These are phyloP conservation scores for Malacosoma neustria DNA, from an alignment of 2,888 invertebrate genomes.

Conservation along the genomic window DNA sequence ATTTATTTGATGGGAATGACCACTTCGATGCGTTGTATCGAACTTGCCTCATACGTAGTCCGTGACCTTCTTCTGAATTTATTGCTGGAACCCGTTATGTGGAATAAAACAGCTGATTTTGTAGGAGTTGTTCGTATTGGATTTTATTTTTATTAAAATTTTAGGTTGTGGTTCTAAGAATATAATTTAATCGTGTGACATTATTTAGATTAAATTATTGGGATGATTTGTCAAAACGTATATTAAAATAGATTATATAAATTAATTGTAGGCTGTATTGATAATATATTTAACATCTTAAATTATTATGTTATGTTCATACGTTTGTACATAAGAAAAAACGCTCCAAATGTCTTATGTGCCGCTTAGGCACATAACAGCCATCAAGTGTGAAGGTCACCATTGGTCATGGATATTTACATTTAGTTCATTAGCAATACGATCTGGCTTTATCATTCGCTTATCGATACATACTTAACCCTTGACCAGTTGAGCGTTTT, in stretches of 20 bases:
- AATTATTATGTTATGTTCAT: too few relatives aligned
- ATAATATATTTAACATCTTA: too few relatives aligned
- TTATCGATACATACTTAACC: too few relatives aligned
- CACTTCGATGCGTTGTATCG: conserved; percentile 67
- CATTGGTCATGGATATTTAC: too few relatives aligned
- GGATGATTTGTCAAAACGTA: not conserved
- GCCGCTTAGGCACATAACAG: too few relatives aligned
- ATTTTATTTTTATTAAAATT: conserved; percentile 23
- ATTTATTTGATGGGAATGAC: conserved; percentile 76
- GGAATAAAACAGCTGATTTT: conserved; percentile 52
- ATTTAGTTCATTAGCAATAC: too few relatives aligned
- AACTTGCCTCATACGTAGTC: conserved; percentile 66
- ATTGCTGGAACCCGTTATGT: conserved; percentile 62
- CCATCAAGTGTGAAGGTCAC: too few relatives aligned
- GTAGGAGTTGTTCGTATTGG: conserved; percentile 53
- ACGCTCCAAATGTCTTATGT: conserved; percentile 68
- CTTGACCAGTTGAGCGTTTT: too few relatives aligned
- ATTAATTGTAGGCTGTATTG: not conserved
- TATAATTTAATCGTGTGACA: too few relatives aligned
- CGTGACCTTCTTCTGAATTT: conserved; percentile 75
- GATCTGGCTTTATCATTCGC: too few relatives aligned
- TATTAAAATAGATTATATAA: not conserved
- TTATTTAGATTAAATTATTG: not conserved
- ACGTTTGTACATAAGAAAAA: too few relatives aligned
- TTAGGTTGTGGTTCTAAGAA: too few relatives aligned